These are phyloP conservation scores for Peromyscus melanophrys DNA, from an alignment of 2,797 vertebrate genomes.

Conservation along the genomic window DNA sequence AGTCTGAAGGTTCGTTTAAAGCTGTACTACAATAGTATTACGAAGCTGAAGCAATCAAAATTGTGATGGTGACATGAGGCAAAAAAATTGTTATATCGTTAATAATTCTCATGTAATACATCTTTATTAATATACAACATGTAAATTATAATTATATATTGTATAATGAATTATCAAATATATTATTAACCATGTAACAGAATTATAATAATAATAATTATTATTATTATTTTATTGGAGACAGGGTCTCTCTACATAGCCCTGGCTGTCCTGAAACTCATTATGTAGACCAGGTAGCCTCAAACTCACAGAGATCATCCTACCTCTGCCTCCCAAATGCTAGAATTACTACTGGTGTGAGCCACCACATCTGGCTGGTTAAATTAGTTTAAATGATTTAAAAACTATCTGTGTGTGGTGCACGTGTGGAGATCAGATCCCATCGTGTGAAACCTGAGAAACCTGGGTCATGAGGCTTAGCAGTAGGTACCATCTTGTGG, in stretches of 20 bases:
- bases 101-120: background rate
- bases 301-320: too few relatives aligned
- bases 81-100: background rate
- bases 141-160: background rate
- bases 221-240: background rate
- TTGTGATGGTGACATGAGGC: background rate
- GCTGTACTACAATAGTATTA: too few relatives aligned
- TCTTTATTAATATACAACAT: background rate
- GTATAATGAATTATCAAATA: background rate
- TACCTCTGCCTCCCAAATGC: background rate
- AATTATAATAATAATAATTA: background rate
- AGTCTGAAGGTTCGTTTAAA: background rate
- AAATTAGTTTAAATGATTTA: background rate
- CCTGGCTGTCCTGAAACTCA: too few relatives aligned
- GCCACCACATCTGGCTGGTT: background rate
- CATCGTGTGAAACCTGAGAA: background rate
- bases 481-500: background rate
- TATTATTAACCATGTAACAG: background rate
- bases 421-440: background rate
- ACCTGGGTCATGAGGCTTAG: background rate
- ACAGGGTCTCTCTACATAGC: background rate
- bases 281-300: background rate
- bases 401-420: background rate
- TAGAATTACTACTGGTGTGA: background rate
- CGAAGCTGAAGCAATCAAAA: background rate